These are phyloP conservation scores for Montipora sp. DNA, from an alignment of 64 coral and sea anemone genomes.

Conservation along the genomic window DNA sequence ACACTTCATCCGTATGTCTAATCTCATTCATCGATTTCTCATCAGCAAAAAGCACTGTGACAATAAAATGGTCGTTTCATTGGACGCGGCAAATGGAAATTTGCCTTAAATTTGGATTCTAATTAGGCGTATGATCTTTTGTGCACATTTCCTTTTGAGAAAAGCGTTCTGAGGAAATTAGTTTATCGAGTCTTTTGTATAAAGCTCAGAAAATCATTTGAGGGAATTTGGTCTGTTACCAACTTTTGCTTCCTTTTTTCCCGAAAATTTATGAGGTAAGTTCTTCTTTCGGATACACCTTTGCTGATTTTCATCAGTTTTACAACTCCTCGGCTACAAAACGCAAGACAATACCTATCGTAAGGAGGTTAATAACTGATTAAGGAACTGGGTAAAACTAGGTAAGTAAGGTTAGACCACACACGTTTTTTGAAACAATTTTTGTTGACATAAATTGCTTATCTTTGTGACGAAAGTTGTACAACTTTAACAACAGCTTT, in stretches of 20 bases:
- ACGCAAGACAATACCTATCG: background rate
- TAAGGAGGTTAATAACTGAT: no score
- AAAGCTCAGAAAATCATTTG: background rate
- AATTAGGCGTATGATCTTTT: slow-evolving; percentile 45
- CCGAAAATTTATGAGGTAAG: background rate
- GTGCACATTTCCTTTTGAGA: slow-evolving; percentile 20
- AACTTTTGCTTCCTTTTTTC: background rate
- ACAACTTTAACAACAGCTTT: no score
- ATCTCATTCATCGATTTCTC: slow-evolving; percentile 28
- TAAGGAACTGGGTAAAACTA: no score
- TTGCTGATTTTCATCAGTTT: background rate
- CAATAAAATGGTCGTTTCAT: slow-evolving; percentile 29
- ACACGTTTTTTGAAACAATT: no score
- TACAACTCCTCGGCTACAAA: background rate
- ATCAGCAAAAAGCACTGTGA: slow-evolving; percentile 4
- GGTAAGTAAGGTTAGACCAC: no score
- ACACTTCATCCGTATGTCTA: slow-evolving; percentile 26
- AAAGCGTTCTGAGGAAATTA: slow-evolving; percentile 37
- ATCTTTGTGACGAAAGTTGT: no score
- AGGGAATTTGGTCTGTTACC: background rate
- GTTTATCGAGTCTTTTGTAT: slow-evolving; percentile 1
- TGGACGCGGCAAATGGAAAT: slow-evolving; percentile 34
- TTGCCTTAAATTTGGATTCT: slow-evolving; percentile 33
- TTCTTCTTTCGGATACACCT: background rate
- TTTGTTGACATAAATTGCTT: no score